Evolutionary conservation across 1,140 invertebrate genomes (phyloP).

Genomic region (Aleiodes sp.): DNA sequence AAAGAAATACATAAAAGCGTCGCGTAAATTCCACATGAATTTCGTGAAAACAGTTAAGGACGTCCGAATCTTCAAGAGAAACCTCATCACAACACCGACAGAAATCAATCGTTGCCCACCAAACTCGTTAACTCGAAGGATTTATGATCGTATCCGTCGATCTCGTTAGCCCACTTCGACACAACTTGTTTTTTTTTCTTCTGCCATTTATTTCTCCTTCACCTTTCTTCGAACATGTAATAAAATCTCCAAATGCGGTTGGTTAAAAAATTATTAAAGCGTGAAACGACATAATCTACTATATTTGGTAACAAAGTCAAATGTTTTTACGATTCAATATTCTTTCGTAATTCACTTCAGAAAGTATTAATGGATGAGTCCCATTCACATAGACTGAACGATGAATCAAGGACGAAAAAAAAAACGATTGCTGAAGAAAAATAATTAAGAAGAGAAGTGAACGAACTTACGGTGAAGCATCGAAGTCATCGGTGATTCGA

Average conservation of each 20-base stretch:
- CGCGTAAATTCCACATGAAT: neutral
- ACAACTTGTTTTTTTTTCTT: neutral
- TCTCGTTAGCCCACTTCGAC: neutral
- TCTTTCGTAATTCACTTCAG: too few species aligned
- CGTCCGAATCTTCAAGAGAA: neutral
- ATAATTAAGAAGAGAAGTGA: too few species aligned
- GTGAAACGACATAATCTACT: neutral
- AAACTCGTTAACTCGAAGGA: constrained; percentile 7
- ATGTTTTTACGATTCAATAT: too few species aligned
- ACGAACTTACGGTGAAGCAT: too few species aligned
- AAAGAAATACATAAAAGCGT: neutral
- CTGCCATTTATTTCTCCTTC: neutral
- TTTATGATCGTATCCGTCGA: constrained; percentile 9
- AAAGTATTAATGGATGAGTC: too few species aligned
- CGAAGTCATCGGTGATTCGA: constrained; percentile 43
- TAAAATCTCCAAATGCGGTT: neutral
- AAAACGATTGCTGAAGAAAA: too few species aligned
- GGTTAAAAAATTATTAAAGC: neutral
- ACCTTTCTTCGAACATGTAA: neutral
- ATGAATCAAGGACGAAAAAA: too few species aligned
- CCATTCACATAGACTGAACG: too few species aligned
- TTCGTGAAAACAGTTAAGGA: neutral
- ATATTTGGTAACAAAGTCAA: too few species aligned
- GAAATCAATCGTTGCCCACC: constrained; percentile 9
- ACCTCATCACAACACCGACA: constrained; percentile 7